Evolutionary conservation across 2,113 vertebrate genomes (phyloP), one percentile per base, ranked within the genome.

Genomic region (Theristicus caerulescens): DNA sequence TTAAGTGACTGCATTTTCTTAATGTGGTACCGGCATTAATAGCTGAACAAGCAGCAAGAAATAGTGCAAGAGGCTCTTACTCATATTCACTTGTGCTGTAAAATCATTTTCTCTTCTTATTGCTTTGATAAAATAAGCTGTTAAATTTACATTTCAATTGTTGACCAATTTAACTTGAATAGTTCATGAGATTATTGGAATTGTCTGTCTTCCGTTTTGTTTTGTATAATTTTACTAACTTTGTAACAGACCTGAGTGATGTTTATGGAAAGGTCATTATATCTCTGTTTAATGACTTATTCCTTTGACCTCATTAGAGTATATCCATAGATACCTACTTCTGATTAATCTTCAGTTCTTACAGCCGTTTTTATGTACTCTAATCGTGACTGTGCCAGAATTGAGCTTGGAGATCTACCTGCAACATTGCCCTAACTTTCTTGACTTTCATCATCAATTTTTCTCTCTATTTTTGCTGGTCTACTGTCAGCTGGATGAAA

Each of bases 381-480:
- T 73, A 49, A 31, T 49, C 71, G 27, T 31, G 11, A 66, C 9
- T 84, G 49, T 77, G 51, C 34, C 52, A 84, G 31, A 85, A 78
- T 0, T 74, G 54, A 81, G 11, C 51, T 82, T 70, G 46, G 51
- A 82, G 25, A 49, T 87, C 36, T 47, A 49, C 55, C 21, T 77
- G 26, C 10, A 21, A 32, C 21, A 55, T 26, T 69, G 34, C 40
- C 59, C 13, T 67, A 59, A 79, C 5, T 73, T 77, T 76, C 59
- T 72, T 1, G 1, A 27, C 10, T 79, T n/a, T 61, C 20, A 72
- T 20, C 15, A 85, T 32, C 0, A 0, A 25, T 49, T 59, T 21
- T 62, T 76, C 34, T 69, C 61, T 84, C 44, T 25, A 1, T 47
- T 86, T 86, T 77, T 91, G 21, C 32, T 86, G 16, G 5, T 72